Evolutionary conservation across 2,113 vertebrate genomes (phyloP).

Genomic region (Hippocampus barbouri): DNA sequence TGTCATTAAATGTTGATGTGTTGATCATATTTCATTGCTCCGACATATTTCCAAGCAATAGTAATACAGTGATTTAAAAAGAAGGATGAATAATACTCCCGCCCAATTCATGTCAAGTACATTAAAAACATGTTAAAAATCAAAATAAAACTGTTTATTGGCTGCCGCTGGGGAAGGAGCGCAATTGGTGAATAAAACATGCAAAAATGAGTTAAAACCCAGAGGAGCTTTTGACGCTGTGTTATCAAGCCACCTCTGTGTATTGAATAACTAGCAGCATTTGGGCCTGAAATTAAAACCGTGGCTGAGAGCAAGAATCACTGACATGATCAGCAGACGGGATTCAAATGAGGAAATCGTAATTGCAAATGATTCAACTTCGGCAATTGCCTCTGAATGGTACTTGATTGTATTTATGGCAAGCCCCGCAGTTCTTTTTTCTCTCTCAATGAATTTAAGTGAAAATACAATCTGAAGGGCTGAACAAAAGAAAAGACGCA

Average conservation of each 20-base stretch:
- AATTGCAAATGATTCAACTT: constrained; percentile 51
- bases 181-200: constrained; percentile 36
- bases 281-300: constrained; percentile 40
- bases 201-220: constrained; percentile 37
- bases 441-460: neutral
- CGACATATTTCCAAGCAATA: neutral
- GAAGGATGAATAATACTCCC: constrained; percentile 2
- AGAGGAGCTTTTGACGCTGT: constrained; percentile 23
- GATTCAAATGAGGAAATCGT: constrained; percentile 51
- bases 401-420: constrained; percentile 14
- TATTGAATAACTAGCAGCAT: constrained; percentile 25
- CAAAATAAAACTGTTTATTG: constrained; percentile 17
- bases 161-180: constrained; percentile 23
- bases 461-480: neutral
- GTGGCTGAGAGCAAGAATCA: constrained; percentile 30
- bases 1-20: no score
- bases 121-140: constrained; percentile 1
- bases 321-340: constrained; percentile 35
- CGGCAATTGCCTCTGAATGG: constrained; percentile 24
- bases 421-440: constrained; percentile 11
- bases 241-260: constrained; percentile 34
- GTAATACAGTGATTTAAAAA: neutral
- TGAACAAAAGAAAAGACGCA: neutral
- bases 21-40: neutral
- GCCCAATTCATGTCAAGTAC: neutral